Conservation (phyloP, 64 coral and sea anemone species). For the Acropora tenuis region DNA sequence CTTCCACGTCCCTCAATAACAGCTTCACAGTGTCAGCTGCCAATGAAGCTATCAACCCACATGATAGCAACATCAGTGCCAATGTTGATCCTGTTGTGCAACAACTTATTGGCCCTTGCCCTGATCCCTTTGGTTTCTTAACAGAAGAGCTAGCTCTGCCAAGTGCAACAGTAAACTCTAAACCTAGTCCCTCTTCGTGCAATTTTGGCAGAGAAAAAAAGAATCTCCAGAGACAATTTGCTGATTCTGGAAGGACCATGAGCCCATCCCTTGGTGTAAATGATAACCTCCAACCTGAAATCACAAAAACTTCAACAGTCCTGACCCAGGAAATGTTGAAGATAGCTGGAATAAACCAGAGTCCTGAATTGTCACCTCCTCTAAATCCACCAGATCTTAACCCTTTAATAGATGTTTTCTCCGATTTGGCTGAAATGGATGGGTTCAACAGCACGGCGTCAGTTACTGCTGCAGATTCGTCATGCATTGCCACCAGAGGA, state of each 20-base stretch:
- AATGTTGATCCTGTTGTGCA: background rate
- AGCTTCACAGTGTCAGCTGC: background rate
- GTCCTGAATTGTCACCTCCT: background rate
- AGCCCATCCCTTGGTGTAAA: background rate
- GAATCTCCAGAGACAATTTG: background rate
- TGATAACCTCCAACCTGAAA: constrained; percentile 15
- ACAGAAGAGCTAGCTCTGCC: background rate
- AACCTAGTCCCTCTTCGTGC: background rate
- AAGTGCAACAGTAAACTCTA: background rate
- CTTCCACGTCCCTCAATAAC: constrained; percentile 16
- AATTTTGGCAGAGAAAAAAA: background rate
- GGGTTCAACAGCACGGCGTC: background rate
- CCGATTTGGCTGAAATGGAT: constrained; percentile 28
- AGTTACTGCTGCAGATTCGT: background rate
- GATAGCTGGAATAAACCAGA: constrained; percentile 32
- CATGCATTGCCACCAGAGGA: background rate
- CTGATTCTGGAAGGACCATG: background rate
- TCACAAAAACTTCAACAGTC: constrained; percentile 4
- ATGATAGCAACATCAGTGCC: background rate
- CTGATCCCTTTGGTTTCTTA: constrained; percentile 16
- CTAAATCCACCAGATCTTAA: constrained; percentile 2
- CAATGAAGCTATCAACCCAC: background rate
- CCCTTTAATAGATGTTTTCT: constrained; percentile 21
- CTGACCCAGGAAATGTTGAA: constrained; percentile 44
- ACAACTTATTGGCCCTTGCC: background rate